Conservation (phyloP, 2,888 invertebrate species). For the Polietes domitor region DNA sequence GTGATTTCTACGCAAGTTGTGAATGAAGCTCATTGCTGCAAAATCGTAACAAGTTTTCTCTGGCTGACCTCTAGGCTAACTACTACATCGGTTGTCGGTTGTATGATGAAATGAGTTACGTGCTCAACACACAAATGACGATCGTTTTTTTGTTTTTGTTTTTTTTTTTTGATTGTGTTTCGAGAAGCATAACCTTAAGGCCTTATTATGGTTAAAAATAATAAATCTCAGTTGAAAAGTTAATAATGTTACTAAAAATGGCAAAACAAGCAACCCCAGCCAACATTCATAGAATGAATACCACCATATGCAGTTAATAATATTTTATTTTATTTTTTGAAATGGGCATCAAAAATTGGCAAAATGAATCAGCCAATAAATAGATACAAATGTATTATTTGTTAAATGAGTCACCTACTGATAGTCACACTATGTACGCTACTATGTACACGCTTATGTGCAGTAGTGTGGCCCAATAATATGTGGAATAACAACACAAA, state of each 20-base stretch:
- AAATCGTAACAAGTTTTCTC: conserved; percentile 6
- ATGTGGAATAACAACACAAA: no score
- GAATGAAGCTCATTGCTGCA: neutral
- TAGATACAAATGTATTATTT: neutral
- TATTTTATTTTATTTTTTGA: conserved; percentile 1
- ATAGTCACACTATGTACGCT: no score
- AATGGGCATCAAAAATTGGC: neutral
- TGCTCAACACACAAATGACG: neutral
- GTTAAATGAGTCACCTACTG: neutral
- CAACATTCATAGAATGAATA: neutral
- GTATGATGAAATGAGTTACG: neutral
- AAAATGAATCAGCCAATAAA: conserved; percentile 31
- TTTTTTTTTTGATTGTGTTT: conserved; percentile 5
- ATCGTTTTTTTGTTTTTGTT: no score
- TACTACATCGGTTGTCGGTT: neutral
- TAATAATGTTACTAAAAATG: conserved; percentile 51
- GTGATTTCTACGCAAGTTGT: neutral
- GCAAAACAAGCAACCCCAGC: conserved; percentile 9
- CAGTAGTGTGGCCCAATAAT: no score
- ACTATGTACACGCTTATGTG: no score
- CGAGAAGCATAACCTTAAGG: conserved; percentile 48
- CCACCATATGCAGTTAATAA: conserved; percentile 5
- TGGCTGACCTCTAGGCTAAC: neutral
- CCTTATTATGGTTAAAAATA: conserved; percentile 56
- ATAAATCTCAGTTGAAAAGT: conserved; percentile 37